Evolutionary conservation across 2,888 invertebrate species (phyloP).

Genomic region (Eupithecia centaureata): DNA sequence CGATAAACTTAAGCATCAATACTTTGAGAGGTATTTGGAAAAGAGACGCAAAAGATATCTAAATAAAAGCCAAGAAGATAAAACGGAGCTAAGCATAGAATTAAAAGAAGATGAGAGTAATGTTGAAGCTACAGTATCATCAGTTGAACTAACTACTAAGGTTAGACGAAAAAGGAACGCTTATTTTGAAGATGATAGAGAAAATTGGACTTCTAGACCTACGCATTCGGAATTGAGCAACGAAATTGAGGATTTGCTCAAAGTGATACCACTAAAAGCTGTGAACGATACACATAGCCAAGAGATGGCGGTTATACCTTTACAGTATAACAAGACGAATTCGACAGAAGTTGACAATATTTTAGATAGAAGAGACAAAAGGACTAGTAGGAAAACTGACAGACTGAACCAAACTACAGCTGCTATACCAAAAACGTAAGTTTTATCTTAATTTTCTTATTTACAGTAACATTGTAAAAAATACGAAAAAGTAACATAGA

Average conservation of each 20-base stretch:
- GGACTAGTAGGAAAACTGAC: conserved; percentile 80
- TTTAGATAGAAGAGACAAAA: conserved; percentile 74
- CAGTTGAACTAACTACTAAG: conserved; percentile 48
- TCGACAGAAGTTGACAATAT: conserved; percentile 72
- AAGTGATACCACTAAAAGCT: conserved; percentile 67
- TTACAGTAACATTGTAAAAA: neutral
- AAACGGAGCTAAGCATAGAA: conserved; percentile 60
- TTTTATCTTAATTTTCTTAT: conserved; percentile 24
- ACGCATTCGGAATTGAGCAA: conserved; percentile 52
- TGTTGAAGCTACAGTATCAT: conserved; percentile 36
- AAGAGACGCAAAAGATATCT: conserved; percentile 73
- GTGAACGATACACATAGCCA: conserved; percentile 51
- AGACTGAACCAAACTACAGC: conserved; percentile 80
- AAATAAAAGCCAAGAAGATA: conserved; percentile 60
- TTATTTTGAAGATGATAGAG: conserved; percentile 56
- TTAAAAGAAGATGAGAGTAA: conserved; percentile 59
- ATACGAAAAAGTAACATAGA: neutral
- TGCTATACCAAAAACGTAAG: conserved; percentile 80
- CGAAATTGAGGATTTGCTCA: conserved; percentile 63
- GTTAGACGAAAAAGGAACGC: conserved; percentile 64
- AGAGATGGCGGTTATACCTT: conserved; percentile 68
- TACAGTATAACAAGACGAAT: conserved; percentile 71
- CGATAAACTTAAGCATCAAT: conserved; percentile 74
- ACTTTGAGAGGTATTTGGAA: conserved; percentile 76
- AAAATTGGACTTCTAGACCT: conserved; percentile 58